phyloP scores from a whole-genome alignment of 2,888 invertebrate species.

The Heteromurus nitidus region DNA sequence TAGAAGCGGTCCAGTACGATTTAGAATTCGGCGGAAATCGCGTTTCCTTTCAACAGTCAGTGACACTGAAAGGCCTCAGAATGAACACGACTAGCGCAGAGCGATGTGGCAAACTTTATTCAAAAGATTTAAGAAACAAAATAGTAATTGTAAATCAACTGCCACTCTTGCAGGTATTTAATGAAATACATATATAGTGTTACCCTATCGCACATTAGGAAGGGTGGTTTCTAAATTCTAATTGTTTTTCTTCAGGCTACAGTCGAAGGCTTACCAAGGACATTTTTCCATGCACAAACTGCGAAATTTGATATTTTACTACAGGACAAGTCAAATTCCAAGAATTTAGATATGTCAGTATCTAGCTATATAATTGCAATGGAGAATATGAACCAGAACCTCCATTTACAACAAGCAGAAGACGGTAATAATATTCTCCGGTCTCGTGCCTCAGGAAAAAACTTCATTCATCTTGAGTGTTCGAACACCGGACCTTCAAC shows the following conservation, averaged over 20 bases:
- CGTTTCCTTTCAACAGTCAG: constrained; percentile 76
- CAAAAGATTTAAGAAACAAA: constrained; percentile 82
- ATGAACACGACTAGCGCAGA: constrained; percentile 79
- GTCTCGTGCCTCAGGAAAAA: constrained; percentile 6
- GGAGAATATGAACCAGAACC: constrained; percentile 65
- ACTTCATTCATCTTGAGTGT: constrained; percentile 36
- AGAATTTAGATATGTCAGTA: constrained; percentile 36
- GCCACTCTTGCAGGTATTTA: constrained; percentile 85
- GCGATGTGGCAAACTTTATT: constrained; percentile 77
- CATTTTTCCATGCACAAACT: constrained; percentile 65
- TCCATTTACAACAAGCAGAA: not conserved
- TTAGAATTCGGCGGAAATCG: constrained; percentile 68
- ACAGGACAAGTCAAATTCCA: constrained; percentile 54
- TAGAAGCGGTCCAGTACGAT: constrained; percentile 61
- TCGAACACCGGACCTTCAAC: not conserved
- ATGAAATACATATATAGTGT: constrained; percentile 14
- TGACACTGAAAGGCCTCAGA: constrained; percentile 79
- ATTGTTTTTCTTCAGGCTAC: constrained; percentile 54
- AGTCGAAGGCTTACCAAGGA: constrained; percentile 58
- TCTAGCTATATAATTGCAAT: constrained; percentile 61
- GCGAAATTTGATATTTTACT: constrained; percentile 65
- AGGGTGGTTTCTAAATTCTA: not conserved
- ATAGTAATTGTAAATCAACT: constrained; percentile 86
- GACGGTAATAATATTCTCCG: not conserved
- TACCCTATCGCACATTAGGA: not conserved